Conservation (phyloP, 2,888 invertebrate genomes). For the Microctonus aethiopoides region DNA sequence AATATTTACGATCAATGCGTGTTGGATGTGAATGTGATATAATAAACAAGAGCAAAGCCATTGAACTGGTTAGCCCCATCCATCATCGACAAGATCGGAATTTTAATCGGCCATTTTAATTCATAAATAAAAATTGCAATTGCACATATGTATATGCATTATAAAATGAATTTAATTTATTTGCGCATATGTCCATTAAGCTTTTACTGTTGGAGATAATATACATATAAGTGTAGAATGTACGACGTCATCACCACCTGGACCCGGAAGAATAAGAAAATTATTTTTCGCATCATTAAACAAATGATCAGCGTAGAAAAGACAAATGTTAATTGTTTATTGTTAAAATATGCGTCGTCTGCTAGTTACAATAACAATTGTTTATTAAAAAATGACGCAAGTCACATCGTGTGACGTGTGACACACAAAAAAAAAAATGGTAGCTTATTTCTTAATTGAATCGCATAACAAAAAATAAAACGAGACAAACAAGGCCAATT, state of each 20-base stretch:
- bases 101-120: conserved; percentile 18
- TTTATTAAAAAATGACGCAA: background rate
- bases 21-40: conserved; percentile 1
- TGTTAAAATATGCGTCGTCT: background rate
- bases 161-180: background rate
- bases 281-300: background rate
- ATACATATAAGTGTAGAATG: background rate
- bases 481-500: background rate
- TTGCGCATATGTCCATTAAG: background rate
- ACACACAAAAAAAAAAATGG: background rate
- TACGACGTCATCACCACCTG: background rate
- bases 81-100: conserved; percentile 10
- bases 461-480: background rate
- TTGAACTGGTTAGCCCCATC: conserved; percentile 29
- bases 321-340: too few species aligned
- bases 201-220: background rate
- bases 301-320: background rate
- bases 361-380: background rate
- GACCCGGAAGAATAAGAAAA: background rate
- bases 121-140: background rate
- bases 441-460: too few species aligned
- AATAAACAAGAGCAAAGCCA: conserved; percentile 16
- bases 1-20: background rate
- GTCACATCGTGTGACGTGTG: background rate
- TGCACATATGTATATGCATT: conserved; percentile 3